Evolutionary conservation across 2,113 vertebrate genomes (phyloP).

Genomic region (Platycercus adscitus): DNA sequence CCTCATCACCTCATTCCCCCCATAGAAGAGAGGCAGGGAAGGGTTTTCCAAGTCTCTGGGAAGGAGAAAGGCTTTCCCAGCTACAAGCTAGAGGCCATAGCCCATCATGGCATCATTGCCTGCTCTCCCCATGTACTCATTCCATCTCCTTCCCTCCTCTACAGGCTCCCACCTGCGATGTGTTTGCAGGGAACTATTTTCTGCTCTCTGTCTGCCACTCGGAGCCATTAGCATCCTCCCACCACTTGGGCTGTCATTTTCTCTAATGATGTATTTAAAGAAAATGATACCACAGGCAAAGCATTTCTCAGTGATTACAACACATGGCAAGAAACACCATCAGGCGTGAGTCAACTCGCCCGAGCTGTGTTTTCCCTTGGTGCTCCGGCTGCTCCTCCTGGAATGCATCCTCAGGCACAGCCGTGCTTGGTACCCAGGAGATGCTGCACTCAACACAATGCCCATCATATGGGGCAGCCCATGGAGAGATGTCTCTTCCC

Average conservation of each 20-base stretch:
- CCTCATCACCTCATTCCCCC: neutral
- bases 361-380: neutral
- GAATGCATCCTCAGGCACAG: neutral
- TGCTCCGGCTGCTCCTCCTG: neutral
- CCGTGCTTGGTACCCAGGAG: neutral
- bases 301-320: conserved; percentile 9
- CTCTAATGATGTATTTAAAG: conserved; percentile 67
- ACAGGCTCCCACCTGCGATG: neutral
- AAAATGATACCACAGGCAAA: conserved; percentile 59
- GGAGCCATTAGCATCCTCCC: conserved; percentile 44
- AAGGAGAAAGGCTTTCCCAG: neutral
- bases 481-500: fast-evolving
- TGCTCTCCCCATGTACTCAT: fast-evolving
- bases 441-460: fast-evolving
- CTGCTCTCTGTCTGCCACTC: conserved; percentile 50
- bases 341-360: conserved; percentile 26
- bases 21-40: neutral
- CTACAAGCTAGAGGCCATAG: fast-evolving
- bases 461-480: neutral
- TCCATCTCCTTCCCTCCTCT: neutral
- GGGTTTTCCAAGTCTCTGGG: neutral
- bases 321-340: conserved; percentile 12
- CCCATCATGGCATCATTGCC: fast-evolving
- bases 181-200: conserved; percentile 15
- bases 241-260: conserved; percentile 58